phyloP scores from a whole-genome alignment of 2,113 vertebrate genomes.

The Fulica atra region DNA sequence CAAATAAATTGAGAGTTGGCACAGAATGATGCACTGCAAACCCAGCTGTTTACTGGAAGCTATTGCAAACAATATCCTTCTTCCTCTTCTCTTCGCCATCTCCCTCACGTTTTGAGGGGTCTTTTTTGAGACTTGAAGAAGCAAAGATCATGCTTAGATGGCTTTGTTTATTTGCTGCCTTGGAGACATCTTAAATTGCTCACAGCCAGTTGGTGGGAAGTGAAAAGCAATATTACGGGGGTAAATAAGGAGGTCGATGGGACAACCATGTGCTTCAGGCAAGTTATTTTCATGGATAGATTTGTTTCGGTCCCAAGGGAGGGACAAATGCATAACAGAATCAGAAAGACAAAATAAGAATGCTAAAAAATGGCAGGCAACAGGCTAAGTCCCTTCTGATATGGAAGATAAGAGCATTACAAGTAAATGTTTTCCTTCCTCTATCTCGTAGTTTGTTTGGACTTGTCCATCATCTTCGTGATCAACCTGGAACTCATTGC shows the following conservation, averaged over 20 bases:
- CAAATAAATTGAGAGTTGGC: neutral
- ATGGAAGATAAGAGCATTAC: neutral
- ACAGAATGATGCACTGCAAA: neutral
- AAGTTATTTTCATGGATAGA: neutral
- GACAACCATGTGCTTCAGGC: neutral
- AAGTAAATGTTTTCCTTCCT: neutral
- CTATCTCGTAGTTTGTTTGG: neutral
- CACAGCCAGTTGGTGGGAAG: neutral
- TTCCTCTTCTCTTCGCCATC: neutral
- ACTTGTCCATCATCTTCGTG: neutral
- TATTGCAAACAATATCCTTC: neutral
- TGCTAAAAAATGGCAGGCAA: neutral
- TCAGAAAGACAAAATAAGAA: neutral
- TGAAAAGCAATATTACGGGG: neutral
- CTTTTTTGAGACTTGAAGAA: neutral
- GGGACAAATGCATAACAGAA: neutral
- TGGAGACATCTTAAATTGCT: neutral
- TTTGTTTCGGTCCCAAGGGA: neutral
- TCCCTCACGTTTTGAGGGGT: no score
- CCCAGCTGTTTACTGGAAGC: neutral
- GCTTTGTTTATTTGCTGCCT: constrained; percentile 19
- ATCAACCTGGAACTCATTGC: neutral
- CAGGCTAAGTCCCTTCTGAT: neutral
- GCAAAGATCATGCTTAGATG: neutral
- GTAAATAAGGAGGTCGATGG: neutral